Evolutionary conservation across 2,113 vertebrate genomes (phyloP), one percentile per base, ranked within the genome.

Genomic region (Megaleporinus macrocephalus): DNA sequence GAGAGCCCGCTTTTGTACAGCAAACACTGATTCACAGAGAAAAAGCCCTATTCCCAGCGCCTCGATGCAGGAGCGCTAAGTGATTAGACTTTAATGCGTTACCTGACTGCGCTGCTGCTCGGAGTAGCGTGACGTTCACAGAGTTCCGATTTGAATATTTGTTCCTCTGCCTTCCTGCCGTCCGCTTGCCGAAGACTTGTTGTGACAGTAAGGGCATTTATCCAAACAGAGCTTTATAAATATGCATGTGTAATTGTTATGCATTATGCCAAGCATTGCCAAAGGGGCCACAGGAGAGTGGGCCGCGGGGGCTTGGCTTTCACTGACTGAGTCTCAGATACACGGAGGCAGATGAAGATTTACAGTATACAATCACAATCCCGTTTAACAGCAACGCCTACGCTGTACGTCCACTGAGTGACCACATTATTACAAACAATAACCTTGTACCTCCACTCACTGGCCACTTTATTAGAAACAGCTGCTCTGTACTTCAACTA

Each of bases 221-320:
- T 86, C 87, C 81, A 80, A 88, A 82, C 84, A 84, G 80, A 82
- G 78, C 81, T 83, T 89, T 69, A 90, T 91, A 76, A 90, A 91
- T 87, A 88, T 89, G 69, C 44, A n/a, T 79, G 76, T 41, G 24
- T 79, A 59, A n/a, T 74, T 84, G 68, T 81, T 74, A 85, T 83
- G 74, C 74, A 24, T 74, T 62, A 83, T 62, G 15, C 71, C 33
- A 24, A 44, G 70, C 22, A 53, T n/a, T 33, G 65, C 73, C 27
- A 61, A 26, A 73, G 55, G 59, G 55, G 73, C n/a, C 27, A 12
- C 3, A 26, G 73, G 29, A 57, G 72, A 36, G 29, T 9, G 22
- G 29, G 51, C 2, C 49, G 49, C 49, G 11, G 49, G 24, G 51
- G 24, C 79, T 75, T 44, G 47, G 70, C 59, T 65, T 36, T 30